phyloP scores from a whole-genome alignment of 2,113 vertebrate species.

The Climacteris rufus region DNA sequence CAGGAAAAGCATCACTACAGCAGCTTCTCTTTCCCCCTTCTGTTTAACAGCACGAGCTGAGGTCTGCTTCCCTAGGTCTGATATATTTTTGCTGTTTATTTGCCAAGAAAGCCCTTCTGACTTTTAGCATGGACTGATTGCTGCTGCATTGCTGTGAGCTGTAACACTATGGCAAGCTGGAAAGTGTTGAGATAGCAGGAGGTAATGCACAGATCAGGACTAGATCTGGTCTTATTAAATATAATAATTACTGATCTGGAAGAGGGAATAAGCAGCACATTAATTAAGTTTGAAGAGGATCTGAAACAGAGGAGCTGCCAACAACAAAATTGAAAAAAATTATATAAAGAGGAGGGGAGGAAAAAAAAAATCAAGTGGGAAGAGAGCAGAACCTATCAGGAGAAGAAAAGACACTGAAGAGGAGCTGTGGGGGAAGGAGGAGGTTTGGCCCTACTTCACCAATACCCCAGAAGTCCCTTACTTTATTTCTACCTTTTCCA shows the following conservation, averaged over 20 bases:
- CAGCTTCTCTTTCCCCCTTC: neutral
- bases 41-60: neutral
- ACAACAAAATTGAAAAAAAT: neutral
- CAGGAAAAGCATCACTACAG: neutral
- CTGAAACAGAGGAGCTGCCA: constrained; percentile 7
- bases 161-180: neutral
- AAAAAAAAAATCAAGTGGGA: neutral
- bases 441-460: neutral
- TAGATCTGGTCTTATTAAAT: constrained; percentile 5
- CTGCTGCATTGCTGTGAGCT: neutral
- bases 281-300: constrained; percentile 31
- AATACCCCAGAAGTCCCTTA: neutral
- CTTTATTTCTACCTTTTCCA: neutral
- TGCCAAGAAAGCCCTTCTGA: neutral
- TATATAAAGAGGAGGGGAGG: neutral
- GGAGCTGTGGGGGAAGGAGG: neutral
- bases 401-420: neutral
- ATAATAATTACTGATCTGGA: neutral
- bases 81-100: neutral
- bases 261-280: constrained; percentile 25
- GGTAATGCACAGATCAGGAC: neutral
- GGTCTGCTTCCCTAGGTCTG: neutral
- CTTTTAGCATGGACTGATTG: neutral
- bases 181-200: neutral
- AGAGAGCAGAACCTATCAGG: neutral